A percentile compares a stretch with the other conserved stretches of the same genome.
Conservation (phyloP, 2,797 vertebrate species). For the Falco columbarius region DNA sequence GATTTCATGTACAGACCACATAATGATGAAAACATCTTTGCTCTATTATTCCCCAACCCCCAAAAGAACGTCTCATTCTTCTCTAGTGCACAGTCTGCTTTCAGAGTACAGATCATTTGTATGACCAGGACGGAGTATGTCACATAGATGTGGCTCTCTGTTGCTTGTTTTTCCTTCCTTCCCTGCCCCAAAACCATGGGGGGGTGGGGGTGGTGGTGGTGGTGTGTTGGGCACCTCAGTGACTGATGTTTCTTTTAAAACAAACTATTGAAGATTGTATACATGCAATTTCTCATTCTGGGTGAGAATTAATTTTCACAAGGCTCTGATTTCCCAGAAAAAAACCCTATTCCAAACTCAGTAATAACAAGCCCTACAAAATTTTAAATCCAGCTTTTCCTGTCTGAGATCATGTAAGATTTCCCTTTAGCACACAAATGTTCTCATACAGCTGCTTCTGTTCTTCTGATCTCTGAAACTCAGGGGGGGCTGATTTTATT, state of each 20-base stretch:
- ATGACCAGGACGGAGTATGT: neutral
- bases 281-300: neutral
- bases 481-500: neutral
- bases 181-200: neutral
- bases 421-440: neutral
- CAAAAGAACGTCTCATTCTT: neutral
- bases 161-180: neutral
- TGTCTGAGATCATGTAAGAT: neutral
- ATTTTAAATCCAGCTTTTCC: rapidly evolving
- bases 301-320: neutral
- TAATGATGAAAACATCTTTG: neutral
- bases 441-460: neutral
- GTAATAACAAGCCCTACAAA: neutral
- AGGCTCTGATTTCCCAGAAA: neutral
- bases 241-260: neutral
- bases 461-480: neutral
- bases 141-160: neutral
- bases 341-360: neutral
- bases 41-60: neutral
- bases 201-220: neutral
- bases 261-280: neutral
- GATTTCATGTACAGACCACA: neutral
- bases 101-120: neutral
- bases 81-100: neutral
- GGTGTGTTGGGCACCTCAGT: neutral